A percentile compares a stretch with the other conserved stretches of the same genome.
phyloP scores from a whole-genome alignment of 2,888 invertebrate genomes.

The Amorpha juglandis region DNA sequence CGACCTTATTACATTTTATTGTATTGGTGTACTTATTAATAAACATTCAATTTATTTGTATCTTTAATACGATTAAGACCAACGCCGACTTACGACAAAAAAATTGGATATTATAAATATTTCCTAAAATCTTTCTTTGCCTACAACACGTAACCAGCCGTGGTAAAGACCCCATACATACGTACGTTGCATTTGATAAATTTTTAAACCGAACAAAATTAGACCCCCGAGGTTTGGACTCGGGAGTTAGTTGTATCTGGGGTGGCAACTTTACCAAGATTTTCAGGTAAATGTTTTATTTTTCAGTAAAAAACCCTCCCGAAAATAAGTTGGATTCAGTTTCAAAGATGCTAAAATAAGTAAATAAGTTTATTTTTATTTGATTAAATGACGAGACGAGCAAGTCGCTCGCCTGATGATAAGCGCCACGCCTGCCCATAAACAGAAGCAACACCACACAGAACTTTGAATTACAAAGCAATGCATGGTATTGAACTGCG shows the following conservation, averaged over 20 bases:
- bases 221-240: conserved; percentile 54
- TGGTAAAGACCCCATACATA: conserved; percentile 39
- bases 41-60: no score
- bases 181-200: conserved; percentile 66
- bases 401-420: no score
- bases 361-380: no score
- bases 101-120: not conserved
- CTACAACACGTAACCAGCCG: conserved; percentile 28
- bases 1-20: no score
- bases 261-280: conserved; percentile 15
- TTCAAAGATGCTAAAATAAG: not conserved
- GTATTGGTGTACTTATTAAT: no score
- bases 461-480: no score
- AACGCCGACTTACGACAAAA: no score
- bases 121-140: not conserved
- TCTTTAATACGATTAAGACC: no score
- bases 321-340: not conserved
- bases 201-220: conserved; percentile 69
- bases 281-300: conserved; percentile 17
- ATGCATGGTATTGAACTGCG: no score
- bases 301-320: not conserved
- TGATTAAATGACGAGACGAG: no score
- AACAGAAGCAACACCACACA: no score
- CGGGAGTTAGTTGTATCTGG: conserved; percentile 4
- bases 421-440: no score